phyloP scores from a whole-genome alignment of 2,797 vertebrate species.

The Sitta carolinensis region DNA sequence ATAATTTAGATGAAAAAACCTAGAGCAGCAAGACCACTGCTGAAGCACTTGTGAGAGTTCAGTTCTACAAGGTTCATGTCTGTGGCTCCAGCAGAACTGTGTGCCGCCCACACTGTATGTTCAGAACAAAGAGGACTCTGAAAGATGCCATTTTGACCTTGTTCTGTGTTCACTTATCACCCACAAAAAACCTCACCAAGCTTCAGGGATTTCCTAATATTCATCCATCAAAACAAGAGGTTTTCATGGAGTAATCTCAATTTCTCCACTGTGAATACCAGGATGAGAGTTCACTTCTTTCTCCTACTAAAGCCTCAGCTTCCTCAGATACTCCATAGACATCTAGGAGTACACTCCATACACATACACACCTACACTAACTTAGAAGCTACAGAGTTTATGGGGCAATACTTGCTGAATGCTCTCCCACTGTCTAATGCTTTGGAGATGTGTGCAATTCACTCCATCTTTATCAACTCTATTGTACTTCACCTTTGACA shows the following conservation, averaged over 20 bases:
- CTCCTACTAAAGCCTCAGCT: not conserved
- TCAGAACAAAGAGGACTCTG: not conserved
- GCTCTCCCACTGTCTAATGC: not conserved
- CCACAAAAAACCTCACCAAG: not conserved
- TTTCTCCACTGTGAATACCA: not conserved
- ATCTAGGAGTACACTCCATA: not conserved
- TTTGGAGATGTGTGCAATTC: not conserved
- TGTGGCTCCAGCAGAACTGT: not conserved
- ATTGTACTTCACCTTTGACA: not conserved
- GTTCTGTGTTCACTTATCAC: not conserved
- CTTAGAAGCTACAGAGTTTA: not conserved
- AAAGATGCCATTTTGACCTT: not conserved
- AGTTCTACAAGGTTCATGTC: not conserved
- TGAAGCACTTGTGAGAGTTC: not conserved
- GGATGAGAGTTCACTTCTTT: not conserved
- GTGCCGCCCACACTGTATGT: rapidly evolving
- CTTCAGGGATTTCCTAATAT: not conserved
- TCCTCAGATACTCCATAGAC: not conserved
- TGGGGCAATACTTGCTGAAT: not conserved
- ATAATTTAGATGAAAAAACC: not conserved
- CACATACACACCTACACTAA: not conserved
- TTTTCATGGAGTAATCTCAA: not conserved
- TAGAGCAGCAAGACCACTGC: not conserved
- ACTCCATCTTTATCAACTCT: not conserved
- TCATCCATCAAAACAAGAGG: not conserved